These are phyloP conservation scores for Drymonia ruficornis DNA, from an alignment of 2,888 invertebrate species.

Conservation along the genomic window DNA sequence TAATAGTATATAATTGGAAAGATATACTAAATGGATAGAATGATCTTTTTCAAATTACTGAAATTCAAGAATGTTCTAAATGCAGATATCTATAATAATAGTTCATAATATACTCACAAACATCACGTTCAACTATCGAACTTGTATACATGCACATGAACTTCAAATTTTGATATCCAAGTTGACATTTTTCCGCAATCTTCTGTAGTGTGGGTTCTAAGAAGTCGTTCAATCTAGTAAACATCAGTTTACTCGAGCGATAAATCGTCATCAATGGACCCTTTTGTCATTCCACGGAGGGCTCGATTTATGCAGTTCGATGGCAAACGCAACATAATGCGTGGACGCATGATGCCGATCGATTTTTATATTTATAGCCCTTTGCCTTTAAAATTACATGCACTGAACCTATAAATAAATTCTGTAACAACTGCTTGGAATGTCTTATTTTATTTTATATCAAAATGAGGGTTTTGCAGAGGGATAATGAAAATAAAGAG, in stretches of 20 bases:
- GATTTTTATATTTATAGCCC: conserved; percentile 57
- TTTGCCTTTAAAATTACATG: conserved; percentile 48
- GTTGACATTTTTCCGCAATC: conserved; percentile 14
- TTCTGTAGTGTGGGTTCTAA: conserved; percentile 42
- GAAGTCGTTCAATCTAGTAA: conserved; percentile 54
- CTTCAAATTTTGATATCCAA: not conserved
- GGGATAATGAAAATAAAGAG: not conserved
- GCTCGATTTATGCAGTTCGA: conserved; percentile 41
- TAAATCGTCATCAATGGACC: conserved; percentile 74
- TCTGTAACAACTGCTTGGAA: not conserved
- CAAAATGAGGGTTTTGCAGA: not conserved
- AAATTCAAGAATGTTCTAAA: no score
- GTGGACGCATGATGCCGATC: conserved; percentile 28
- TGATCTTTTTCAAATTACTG: no score
- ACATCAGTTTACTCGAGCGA: conserved; percentile 46
- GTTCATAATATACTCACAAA: no score
- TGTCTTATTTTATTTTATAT: not conserved
- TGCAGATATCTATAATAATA: no score
- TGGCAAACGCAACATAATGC: conserved; percentile 45
- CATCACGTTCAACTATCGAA: no score
- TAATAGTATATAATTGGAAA: not conserved
- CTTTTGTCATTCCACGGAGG: conserved; percentile 62
- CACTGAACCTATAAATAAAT: conserved; percentile 35
- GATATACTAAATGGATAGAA: no score
- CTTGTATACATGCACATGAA: no score